A percentile compares a stretch with the other conserved stretches of the same genome.
phyloP scores from a whole-genome alignment of 2,888 invertebrate species.

The Lasioglossum vierecki region DNA sequence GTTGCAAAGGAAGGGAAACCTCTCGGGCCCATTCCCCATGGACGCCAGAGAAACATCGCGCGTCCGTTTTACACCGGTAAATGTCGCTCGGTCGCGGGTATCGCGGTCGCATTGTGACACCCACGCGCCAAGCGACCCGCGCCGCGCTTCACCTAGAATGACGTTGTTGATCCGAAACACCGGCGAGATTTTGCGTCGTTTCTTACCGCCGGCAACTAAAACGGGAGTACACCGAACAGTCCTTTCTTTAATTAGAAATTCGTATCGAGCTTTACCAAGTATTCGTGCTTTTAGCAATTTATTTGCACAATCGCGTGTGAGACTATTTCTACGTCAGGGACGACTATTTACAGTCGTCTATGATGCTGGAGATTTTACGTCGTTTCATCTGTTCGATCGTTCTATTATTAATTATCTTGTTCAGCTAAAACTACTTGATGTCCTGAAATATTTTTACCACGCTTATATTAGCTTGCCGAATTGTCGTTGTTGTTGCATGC shows the following conservation, averaged over 20 bases:
- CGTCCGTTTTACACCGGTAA: not conserved
- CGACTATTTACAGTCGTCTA: too few species aligned
- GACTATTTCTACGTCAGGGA: too few species aligned
- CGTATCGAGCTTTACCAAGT: not conserved
- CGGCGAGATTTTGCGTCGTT: constrained; percentile 22
- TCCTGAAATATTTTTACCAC: too few species aligned
- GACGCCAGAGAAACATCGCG: not conserved
- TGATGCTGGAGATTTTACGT: too few species aligned
- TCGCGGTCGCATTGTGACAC: constrained; percentile 28
- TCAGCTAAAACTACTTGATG: too few species aligned
- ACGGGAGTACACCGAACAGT: not conserved
- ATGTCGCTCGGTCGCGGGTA: not conserved
- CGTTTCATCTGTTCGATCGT: too few species aligned
- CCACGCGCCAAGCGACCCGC: not conserved
- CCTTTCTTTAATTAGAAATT: not conserved
- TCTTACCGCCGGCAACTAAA: not conserved
- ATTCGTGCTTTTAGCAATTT: not conserved
- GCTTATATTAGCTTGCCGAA: too few species aligned
- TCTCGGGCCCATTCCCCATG: constrained; percentile 8
- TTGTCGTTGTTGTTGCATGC: too few species aligned
- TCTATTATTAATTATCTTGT: too few species aligned
- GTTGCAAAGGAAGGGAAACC: not conserved
- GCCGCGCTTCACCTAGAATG: not conserved
- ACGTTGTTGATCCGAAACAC: constrained; percentile 25
- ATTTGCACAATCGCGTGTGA: not conserved